These are phyloP conservation scores for Pelodiscus sinensis DNA, from an alignment of 2,113 vertebrate species.

Conservation along the genomic window DNA sequence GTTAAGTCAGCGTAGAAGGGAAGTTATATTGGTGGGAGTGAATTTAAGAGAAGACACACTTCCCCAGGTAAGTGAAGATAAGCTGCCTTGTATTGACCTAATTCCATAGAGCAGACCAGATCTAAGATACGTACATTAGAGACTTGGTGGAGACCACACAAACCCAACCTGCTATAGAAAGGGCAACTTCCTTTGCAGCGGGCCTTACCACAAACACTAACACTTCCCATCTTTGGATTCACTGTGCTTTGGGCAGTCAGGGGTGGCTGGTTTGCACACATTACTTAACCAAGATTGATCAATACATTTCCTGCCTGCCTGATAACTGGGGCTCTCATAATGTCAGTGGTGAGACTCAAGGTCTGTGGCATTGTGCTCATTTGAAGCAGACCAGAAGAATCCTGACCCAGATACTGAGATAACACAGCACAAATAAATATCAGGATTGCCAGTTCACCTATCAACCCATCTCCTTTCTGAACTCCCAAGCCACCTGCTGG, in stretches of 20 bases:
- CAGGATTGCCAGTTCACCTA: not conserved
- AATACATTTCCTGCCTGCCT: slow-evolving; percentile 69
- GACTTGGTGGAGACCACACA: not conserved
- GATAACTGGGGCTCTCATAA: slow-evolving; percentile 59
- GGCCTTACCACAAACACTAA: not conserved
- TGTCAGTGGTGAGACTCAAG: slow-evolving; percentile 66
- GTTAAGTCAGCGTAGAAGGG: no score
- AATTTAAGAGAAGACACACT: no score
- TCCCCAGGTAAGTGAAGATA: not conserved
- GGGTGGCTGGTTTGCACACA: slow-evolving; percentile 51
- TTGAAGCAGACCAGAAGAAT: slow-evolving; percentile 62
- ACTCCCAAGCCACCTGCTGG: not conserved
- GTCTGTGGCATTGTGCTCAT: slow-evolving; percentile 48
- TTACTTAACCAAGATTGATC: slow-evolving; percentile 61
- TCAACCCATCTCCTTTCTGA: not conserved
- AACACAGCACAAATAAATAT: slow-evolving; percentile 38
- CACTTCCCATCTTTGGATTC: not conserved
- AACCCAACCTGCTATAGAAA: not conserved
- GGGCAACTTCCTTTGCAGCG: not conserved
- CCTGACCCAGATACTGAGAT: slow-evolving; percentile 75
- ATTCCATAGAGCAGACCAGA: not conserved
- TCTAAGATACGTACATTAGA: not conserved
- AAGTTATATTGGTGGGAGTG: no score
- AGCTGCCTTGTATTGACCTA: not conserved
- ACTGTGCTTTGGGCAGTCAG: slow-evolving; percentile 41